Evolutionary conservation across 2,113 vertebrate species (phyloP).

Genomic region (Seriola aureovittata): DNA sequence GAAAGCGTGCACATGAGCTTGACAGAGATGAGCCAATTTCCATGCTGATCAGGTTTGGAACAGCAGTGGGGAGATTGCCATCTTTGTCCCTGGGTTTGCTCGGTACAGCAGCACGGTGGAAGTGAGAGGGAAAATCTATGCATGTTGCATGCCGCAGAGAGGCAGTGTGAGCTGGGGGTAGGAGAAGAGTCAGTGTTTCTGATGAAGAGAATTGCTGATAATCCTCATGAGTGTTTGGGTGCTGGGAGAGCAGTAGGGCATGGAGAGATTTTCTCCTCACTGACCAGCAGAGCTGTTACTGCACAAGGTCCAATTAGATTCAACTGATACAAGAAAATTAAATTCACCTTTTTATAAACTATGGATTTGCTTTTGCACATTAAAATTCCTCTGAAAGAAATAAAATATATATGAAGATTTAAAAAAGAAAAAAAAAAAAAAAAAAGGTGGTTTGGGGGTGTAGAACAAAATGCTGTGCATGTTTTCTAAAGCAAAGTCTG

Average conservation of each 20-base stretch:
- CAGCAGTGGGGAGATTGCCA: slow-evolving; percentile 70
- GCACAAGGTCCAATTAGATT: slow-evolving; percentile 27
- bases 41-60: slow-evolving; percentile 73
- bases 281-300: slow-evolving; percentile 25
- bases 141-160: slow-evolving; percentile 74
- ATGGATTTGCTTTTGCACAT: neutral
- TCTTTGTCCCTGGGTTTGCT: slow-evolving; percentile 73
- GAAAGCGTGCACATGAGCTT: slow-evolving; percentile 47
- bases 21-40: slow-evolving; percentile 66
- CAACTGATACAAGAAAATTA: slow-evolving; percentile 36
- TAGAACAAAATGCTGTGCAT: slow-evolving; percentile 26
- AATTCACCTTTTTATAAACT: slow-evolving; percentile 21
- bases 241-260: slow-evolving; percentile 53
- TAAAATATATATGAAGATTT: neutral
- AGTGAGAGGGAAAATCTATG: slow-evolving; percentile 58
- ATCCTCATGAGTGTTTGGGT: slow-evolving; percentile 72
- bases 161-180: slow-evolving; percentile 49
- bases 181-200: slow-evolving; percentile 51
- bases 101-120: slow-evolving; percentile 54
- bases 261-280: slow-evolving; percentile 31
- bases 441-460: no score
- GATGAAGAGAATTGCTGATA: slow-evolving; percentile 76
- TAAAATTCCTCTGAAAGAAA: neutral
- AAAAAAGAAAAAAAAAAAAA: neutral
- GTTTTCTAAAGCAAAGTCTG: slow-evolving; percentile 49